These are phyloP conservation scores for Euzophera pinguis DNA, from an alignment of 2,888 invertebrate species.

Conservation along the genomic window DNA sequence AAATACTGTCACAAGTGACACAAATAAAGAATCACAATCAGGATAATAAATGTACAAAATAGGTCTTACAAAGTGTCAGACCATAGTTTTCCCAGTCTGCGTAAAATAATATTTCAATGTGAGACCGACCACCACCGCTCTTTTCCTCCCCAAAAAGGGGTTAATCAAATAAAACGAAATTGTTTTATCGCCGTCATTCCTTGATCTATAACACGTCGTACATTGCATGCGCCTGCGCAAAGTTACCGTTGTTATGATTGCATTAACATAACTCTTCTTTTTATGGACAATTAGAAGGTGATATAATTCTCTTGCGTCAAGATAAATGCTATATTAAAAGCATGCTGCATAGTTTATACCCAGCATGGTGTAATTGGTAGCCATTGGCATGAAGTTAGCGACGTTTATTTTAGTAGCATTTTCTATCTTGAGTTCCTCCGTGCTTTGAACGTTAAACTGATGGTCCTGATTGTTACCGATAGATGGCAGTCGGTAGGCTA, in stretches of 20 bases:
- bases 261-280: constrained; percentile 7
- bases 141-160: too few species aligned
- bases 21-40: too few species aligned
- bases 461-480: too few species aligned
- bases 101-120: too few species aligned
- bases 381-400: not conserved
- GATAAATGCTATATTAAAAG: not conserved
- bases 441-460: too few species aligned
- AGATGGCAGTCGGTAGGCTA: too few species aligned
- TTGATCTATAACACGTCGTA: not conserved
- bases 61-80: too few species aligned
- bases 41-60: too few species aligned
- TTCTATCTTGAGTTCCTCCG: too few species aligned
- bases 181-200: not conserved
- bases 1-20: too few species aligned
- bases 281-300: constrained; percentile 2
- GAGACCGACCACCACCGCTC: too few species aligned
- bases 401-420: not conserved
- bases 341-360: not conserved
- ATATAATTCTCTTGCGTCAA: not conserved
- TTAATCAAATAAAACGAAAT: not conserved
- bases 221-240: not conserved
- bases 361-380: not conserved
- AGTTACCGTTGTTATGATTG: constrained; percentile 6
- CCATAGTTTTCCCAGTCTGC: too few species aligned